Conservation (phyloP, 92 coral and sea anemone genomes). For the Actinostola sp. region DNA sequence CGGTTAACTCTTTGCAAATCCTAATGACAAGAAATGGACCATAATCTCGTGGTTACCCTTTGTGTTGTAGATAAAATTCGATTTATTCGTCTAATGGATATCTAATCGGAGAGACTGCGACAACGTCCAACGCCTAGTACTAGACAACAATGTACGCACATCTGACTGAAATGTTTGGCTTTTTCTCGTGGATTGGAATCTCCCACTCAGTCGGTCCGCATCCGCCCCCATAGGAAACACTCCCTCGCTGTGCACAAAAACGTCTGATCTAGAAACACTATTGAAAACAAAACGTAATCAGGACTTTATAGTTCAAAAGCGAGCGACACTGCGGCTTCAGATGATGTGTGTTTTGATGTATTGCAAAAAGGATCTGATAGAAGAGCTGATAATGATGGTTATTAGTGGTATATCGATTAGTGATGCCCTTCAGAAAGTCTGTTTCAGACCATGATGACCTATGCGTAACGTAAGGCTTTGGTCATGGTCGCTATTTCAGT, state of each 20-base stretch:
- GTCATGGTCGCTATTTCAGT: too few relatives aligned
- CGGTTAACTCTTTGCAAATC: slow-evolving; percentile 4
- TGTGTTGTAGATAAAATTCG: not conserved
- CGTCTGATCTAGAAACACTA: not conserved
- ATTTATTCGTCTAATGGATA: not conserved
- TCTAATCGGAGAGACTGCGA: too few relatives aligned
- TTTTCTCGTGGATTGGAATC: not conserved
- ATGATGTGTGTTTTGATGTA: not conserved
- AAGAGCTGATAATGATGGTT: slow-evolving; percentile 9
- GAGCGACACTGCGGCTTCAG: slow-evolving; percentile 7
- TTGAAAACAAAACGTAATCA: not conserved
- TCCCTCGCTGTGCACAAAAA: not conserved
- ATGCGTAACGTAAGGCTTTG: too few relatives aligned
- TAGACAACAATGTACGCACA: too few relatives aligned
- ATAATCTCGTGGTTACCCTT: too few relatives aligned
- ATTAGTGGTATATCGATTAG: not conserved
- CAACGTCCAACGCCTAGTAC: too few relatives aligned
- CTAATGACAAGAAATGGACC: not conserved
- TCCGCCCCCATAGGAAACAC: not conserved
- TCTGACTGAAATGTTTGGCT: too few relatives aligned
- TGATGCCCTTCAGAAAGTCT: not conserved
- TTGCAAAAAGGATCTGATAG: slow-evolving; percentile 19
- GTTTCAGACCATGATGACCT: slow-evolving; percentile 1
- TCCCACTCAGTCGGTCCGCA: too few relatives aligned
- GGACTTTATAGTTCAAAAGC: slow-evolving; percentile 9